phyloP scores from a whole-genome alignment of 2,113 vertebrate genomes.

The Gnathonemus longibarbis region DNA sequence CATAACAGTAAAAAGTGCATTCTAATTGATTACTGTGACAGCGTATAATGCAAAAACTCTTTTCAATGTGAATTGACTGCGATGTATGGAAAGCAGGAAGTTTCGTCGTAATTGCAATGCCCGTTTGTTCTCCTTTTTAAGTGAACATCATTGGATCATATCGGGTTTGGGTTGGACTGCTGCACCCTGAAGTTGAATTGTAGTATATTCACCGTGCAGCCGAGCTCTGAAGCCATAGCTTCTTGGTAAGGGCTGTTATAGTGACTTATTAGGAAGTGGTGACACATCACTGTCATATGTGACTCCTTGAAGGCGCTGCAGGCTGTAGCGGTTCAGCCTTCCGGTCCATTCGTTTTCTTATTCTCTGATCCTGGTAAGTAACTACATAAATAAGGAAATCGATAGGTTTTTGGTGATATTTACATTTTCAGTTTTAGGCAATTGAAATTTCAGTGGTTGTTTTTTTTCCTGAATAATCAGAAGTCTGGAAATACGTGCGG shows the following conservation, averaged over 20 bases:
- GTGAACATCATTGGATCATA: not conserved
- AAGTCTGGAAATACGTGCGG: not conserved
- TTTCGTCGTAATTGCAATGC: not conserved
- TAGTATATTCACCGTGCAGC: not conserved
- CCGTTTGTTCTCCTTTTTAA: not conserved
- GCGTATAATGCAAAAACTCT: not conserved
- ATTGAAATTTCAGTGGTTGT: not conserved
- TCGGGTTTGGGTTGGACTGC: not conserved
- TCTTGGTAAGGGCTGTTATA: not conserved
- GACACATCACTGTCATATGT: not conserved
- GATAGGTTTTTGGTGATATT: not conserved
- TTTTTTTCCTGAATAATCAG: not conserved
- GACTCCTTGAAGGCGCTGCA: not conserved
- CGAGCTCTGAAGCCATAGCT: not conserved
- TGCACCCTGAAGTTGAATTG: not conserved
- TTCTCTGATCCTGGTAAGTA: not conserved
- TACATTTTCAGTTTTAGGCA: not conserved
- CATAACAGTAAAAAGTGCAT: not conserved
- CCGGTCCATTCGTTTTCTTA: not conserved
- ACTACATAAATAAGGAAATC: not conserved
- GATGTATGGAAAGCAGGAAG: not conserved
- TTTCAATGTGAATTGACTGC: not conserved
- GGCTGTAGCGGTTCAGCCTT: not conserved
- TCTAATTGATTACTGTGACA: not conserved
- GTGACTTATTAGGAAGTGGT: not conserved